phyloP scores from a whole-genome alignment of 2,113 vertebrate genomes.

The Furnarius figulus region DNA sequence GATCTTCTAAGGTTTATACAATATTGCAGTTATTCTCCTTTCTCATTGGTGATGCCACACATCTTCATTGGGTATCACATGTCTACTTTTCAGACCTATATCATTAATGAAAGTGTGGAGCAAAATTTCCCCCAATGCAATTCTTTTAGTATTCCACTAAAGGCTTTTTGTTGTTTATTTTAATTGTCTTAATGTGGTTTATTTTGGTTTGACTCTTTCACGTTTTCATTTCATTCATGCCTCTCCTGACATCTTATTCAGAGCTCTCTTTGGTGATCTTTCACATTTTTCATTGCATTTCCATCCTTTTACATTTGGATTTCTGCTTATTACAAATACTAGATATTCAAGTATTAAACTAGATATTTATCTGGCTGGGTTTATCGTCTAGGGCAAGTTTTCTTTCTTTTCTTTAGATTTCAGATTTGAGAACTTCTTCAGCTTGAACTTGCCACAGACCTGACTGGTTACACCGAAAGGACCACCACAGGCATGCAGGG shows the following conservation, averaged over 20 bases:
- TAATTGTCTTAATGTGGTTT: neutral
- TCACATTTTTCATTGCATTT: neutral
- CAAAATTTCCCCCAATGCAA: neutral
- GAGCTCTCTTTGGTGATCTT: neutral
- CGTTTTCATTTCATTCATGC: neutral
- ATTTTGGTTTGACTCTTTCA: neutral
- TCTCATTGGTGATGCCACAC: neutral
- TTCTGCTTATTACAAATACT: neutral
- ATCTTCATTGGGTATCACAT: neutral
- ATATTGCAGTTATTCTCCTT: neutral
- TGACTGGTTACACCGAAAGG: too few species aligned
- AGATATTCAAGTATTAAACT: neutral
- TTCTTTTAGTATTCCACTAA: neutral
- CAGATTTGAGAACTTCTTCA: neutral
- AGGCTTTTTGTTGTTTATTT: neutral
- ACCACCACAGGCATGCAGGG: too few species aligned
- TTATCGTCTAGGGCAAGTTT: neutral
- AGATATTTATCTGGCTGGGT: neutral
- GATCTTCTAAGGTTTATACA: neutral
- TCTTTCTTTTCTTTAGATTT: neutral
- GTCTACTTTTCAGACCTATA: neutral
- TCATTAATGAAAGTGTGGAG: neutral
- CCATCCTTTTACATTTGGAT: neutral
- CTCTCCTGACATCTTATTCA: neutral
- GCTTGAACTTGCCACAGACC: too few species aligned